phyloP scores from a whole-genome alignment of 2,113 vertebrate genomes.

The Psophia crepitans region DNA sequence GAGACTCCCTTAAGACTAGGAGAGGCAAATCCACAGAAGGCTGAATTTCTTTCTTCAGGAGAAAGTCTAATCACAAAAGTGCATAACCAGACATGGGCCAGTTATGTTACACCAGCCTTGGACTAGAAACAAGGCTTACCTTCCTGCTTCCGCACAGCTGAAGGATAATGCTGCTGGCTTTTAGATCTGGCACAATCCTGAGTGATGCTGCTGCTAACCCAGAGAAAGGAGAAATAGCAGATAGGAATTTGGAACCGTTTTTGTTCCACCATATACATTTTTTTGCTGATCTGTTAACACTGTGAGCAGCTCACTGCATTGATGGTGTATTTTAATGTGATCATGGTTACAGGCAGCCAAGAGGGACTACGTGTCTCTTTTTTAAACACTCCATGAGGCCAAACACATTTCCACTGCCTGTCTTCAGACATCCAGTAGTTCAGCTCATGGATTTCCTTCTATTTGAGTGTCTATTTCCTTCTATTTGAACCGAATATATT shows the following conservation, averaged over 20 bases:
- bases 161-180: neutral
- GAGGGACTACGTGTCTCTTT: neutral
- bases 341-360: rapidly evolving
- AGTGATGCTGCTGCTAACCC: neutral
- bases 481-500: neutral
- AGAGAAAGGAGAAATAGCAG: neutral
- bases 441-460: neutral
- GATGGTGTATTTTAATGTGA: neutral
- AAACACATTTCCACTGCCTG: neutral
- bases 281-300: neutral
- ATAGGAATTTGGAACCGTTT: neutral
- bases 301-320: rapidly evolving
- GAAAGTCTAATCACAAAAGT: neutral
- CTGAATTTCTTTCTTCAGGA: neutral
- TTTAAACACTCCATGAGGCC: neutral
- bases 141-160: neutral
- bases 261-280: neutral
- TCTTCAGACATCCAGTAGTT: neutral
- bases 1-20: neutral
- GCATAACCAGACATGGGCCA: neutral
- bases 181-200: neutral
- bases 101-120: neutral
- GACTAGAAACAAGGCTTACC: neutral
- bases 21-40: neutral
- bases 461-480: neutral